Base-by-base conservation (phyloP, 2,888 invertebrate genomes). In the Meteorus colon region DNA sequence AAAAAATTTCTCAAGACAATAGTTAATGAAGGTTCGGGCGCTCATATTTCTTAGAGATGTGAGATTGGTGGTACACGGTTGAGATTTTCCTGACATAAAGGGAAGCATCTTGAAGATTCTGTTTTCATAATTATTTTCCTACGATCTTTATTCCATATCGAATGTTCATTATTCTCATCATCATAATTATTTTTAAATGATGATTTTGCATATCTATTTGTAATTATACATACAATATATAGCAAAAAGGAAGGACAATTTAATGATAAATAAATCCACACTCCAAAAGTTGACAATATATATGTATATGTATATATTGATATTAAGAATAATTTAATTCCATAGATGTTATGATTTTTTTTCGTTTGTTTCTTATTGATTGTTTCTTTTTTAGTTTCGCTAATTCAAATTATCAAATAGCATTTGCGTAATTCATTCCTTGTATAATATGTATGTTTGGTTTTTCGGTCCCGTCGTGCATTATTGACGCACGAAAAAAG, bases 1-100 rank as follows among this genome's bases (percentile, higher is more conserved):
- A 24, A n/a, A 10, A n/a, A 73, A 71, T 55, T 62, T 79, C 74
- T 71, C 71, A 31, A 72, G 63, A 77, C 76, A 71, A 74, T 77
- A 59, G 67, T 75, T 77, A 77, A 78, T 75, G 76, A 77, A 63
- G 19, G n/a, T 48, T n/a, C n/a, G 0, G 19, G 19, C 55, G 19
- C 19, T 55, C n/a, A 48, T n/a, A 48, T 48, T 55, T 55, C 55
- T 19, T 6, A 19, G 55, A 55, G 55, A 55, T 55, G 6, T 55
- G 55, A 55, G 55, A 55, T 55, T 55, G 55, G 24, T 55, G 55
- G 4, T 8, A 19, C n/a, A 19, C 55, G 1, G 19, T 55, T 55
- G 55, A 19, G 19, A 55, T 55, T 55, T 55, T n/a, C 55, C n/a
- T 8, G 8, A 19, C 1, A n/a, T 55, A 4, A 55, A 55, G 10